Conservation (phyloP, 2,888 invertebrate genomes). For the Nemurella pictetii region DNA sequence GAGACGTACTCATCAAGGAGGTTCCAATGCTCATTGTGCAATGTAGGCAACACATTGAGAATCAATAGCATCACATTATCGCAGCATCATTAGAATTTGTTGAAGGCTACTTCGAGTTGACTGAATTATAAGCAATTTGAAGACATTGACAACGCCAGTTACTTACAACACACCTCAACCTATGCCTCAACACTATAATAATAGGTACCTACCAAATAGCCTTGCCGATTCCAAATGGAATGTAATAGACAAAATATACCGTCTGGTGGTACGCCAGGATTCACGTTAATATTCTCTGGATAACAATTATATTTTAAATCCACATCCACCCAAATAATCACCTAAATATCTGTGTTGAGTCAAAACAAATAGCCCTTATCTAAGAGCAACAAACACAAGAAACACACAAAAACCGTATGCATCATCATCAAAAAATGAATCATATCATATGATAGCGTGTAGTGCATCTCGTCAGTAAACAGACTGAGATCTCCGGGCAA, state of each 20-base stretch:
- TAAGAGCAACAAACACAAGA: too few relatives aligned
- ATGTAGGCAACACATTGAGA: neutral
- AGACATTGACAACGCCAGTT: neutral
- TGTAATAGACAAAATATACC: neutral
- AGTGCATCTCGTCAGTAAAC: neutral
- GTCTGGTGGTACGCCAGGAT: neutral
- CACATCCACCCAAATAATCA: too few relatives aligned
- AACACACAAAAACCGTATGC: too few relatives aligned
- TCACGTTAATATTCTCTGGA: too few relatives aligned
- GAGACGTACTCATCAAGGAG: too few relatives aligned
- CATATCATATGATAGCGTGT: neutral
- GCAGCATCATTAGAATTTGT: neutral
- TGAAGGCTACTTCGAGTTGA: neutral
- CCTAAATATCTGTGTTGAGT: too few relatives aligned
- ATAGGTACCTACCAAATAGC: too few relatives aligned
- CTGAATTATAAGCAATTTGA: neutral
- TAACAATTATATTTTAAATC: neutral
- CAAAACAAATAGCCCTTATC: too few relatives aligned
- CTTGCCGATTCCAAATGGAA: neutral
- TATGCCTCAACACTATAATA: too few relatives aligned
- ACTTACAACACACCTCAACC: neutral
- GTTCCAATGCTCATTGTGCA: neutral
- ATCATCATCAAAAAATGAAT: too few relatives aligned
- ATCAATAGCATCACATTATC: neutral
- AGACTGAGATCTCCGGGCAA: neutral